Evolutionary conservation across 2,797 vertebrate genomes (phyloP).

Genomic region (Salmo trutta): DNA sequence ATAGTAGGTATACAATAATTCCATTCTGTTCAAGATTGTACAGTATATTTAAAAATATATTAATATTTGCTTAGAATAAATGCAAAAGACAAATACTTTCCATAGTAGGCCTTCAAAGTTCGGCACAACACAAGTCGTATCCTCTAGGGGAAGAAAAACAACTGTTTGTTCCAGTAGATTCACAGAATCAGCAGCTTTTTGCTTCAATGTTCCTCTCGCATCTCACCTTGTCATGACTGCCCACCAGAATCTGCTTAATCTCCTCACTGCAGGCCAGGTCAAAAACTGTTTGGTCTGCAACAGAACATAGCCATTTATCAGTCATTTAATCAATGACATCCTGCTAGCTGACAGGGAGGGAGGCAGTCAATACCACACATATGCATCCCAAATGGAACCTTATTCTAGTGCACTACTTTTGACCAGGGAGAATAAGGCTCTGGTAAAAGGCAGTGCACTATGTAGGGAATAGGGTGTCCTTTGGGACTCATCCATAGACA

Average conservation of each 20-base stretch:
- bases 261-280: constrained; percentile 82
- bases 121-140: constrained; percentile 68
- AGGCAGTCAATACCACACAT: not conserved
- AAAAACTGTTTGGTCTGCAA: constrained; percentile 82
- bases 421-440: not conserved
- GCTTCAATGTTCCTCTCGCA: not conserved
- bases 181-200: too few relatives aligned
- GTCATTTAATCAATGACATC: constrained; percentile 60
- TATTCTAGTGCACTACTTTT: not conserved
- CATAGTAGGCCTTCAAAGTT: constrained; percentile 86
- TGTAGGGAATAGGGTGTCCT: not conserved
- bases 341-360: constrained; percentile 19
- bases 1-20: not conserved
- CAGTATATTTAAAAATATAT: not conserved
- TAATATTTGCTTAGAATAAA: not conserved
- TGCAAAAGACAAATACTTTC: constrained; percentile 77
- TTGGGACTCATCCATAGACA: not conserved
- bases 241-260: constrained; percentile 81
- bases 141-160: constrained; percentile 56
- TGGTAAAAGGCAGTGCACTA: not conserved
- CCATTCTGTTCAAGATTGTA: not conserved
- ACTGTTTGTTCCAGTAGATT: not conserved
- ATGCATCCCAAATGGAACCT: not conserved
- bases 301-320: constrained; percentile 14
- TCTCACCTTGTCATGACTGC: constrained; percentile 75